Evolutionary conservation across 2,797 vertebrate genomes (phyloP).

Genomic region (Muscicapa comitata): DNA sequence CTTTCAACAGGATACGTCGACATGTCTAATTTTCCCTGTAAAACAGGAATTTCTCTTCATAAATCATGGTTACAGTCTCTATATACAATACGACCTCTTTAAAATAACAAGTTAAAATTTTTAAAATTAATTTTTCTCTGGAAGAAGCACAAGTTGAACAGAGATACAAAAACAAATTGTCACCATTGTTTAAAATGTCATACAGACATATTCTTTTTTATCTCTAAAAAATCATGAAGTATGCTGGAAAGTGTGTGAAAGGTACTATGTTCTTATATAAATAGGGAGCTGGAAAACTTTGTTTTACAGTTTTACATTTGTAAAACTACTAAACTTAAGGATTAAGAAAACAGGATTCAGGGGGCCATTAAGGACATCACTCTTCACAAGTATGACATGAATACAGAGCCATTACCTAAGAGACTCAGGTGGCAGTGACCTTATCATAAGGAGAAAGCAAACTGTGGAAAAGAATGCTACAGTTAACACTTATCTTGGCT

Average conservation of each 20-base stretch:
- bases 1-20: conserved; percentile 85
- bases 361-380: neutral
- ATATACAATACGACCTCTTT: neutral
- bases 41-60: neutral
- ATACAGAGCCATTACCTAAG: neutral
- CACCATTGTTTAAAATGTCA: neutral
- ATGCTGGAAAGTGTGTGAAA: neutral
- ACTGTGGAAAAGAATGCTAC: neutral
- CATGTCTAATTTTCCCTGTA: conserved; percentile 83
- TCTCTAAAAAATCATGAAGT: neutral
- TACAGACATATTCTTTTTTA: accelerated
- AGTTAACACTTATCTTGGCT: neutral
- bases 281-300: neutral
- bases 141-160: neutral
- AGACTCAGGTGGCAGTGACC: neutral
- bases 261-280: neutral
- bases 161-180: neutral
- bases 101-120: accelerated
- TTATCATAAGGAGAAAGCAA: neutral
- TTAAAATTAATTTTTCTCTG: neutral
- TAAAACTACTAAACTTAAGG: neutral
- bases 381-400: neutral
- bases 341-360: neutral
- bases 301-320: neutral
- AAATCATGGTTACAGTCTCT: neutral